Evolutionary conservation across 2,113 vertebrate genomes (phyloP).

Genomic region (Rhombomys opimus): DNA sequence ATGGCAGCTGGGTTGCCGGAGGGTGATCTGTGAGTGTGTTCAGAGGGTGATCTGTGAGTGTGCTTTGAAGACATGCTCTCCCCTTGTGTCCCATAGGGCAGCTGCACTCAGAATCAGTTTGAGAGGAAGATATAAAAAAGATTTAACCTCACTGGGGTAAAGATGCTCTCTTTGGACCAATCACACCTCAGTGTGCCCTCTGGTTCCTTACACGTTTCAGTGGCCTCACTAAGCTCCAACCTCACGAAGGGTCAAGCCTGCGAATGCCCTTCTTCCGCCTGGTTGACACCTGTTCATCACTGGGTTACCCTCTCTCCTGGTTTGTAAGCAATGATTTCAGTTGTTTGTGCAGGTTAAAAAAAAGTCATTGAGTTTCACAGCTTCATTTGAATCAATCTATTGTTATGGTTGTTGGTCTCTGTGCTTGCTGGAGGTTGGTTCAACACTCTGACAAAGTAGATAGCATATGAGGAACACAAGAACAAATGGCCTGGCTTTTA

Average conservation of each 20-base stretch:
- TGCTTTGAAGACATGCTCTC: neutral
- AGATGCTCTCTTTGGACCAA: neutral
- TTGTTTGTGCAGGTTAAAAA: conserved; percentile 24
- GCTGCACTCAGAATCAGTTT: neutral
- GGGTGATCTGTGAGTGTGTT: neutral
- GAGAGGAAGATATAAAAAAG: neutral
- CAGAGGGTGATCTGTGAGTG: neutral
- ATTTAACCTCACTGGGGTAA: neutral
- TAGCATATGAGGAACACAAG: neutral
- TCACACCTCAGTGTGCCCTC: neutral
- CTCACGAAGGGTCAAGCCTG: neutral
- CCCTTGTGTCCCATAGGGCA: neutral
- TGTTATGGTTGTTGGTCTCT: neutral
- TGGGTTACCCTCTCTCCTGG: neutral
- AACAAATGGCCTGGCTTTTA: neutral
- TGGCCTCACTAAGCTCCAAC: neutral
- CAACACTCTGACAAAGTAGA: conserved; percentile 1
- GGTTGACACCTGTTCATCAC: neutral
- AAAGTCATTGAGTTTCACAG: neutral
- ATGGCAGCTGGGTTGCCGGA: neutral
- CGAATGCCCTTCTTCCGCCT: neutral
- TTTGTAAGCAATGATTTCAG: neutral
- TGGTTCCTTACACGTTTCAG: neutral
- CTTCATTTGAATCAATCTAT: neutral
- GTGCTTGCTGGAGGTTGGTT: neutral